These are phyloP conservation scores for Ferrisia virgata DNA, from an alignment of 2,888 invertebrate species.

Conservation along the genomic window DNA sequence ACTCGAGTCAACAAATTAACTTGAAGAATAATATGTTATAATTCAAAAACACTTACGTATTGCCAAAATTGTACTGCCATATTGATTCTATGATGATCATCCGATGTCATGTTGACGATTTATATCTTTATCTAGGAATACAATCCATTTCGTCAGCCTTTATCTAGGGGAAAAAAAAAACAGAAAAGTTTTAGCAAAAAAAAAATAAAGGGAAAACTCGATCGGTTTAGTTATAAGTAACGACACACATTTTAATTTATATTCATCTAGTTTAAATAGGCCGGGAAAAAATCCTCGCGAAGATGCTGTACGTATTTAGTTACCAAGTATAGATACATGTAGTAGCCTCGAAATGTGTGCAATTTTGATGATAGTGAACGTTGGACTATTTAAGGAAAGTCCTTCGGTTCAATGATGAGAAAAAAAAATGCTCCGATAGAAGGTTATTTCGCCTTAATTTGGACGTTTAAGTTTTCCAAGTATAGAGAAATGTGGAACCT, in stretches of 20 bases:
- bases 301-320: no score
- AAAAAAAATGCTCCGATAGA: background rate
- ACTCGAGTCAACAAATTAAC: no score
- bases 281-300: no score
- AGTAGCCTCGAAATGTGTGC: background rate
- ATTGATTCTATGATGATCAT: background rate
- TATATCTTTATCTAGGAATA: background rate
- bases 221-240: no score
- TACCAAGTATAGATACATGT: no score
- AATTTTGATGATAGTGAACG: background rate
- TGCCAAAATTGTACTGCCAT: conserved; percentile 25
- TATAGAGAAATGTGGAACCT: background rate
- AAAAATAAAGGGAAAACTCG: no score
- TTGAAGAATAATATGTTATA: no score
- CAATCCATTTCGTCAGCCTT: background rate
- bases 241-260: background rate
- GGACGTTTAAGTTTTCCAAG: background rate
- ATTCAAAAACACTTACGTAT: background rate
- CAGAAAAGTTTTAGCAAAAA: background rate
- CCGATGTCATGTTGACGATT: background rate
- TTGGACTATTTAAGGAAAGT: background rate
- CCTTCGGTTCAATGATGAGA: background rate
- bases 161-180: background rate
- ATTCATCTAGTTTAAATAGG: background rate
- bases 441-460: background rate